These are phyloP conservation scores for Syrista parreyssii DNA, from an alignment of 2,888 invertebrate species.

Conservation along the genomic window DNA sequence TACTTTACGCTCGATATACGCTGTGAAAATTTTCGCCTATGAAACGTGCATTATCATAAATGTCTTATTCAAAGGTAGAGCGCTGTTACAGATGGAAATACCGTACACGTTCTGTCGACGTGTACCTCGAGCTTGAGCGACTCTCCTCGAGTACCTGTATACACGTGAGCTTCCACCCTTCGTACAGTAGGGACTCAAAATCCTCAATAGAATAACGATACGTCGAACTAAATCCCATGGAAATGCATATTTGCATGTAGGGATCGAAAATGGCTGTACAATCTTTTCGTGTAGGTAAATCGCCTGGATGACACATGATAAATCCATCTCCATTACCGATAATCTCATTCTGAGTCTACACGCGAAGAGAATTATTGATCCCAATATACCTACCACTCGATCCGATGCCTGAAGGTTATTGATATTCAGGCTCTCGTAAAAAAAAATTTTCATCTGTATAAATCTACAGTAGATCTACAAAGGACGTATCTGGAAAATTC, in stretches of 20 bases:
- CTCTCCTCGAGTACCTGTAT: neutral
- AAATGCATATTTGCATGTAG: neutral
- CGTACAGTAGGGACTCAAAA: neutral
- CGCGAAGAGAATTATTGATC: neutral
- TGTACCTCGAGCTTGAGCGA: neutral
- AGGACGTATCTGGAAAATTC: no score
- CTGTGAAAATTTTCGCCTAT: conserved; percentile 35
- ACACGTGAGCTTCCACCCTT: neutral
- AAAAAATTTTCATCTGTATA: no score
- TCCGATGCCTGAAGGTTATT: neutral
- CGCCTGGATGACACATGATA: neutral
- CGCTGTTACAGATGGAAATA: neutral
- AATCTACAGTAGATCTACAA: no score
- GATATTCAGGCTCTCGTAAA: neutral
- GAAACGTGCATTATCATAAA: conserved; percentile 35
- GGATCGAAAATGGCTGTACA: neutral
- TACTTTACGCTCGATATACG: neutral
- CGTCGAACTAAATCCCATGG: neutral
- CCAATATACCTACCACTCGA: neutral
- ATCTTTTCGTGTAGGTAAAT: neutral
- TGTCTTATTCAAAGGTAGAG: conserved; percentile 34
- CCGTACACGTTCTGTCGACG: neutral
- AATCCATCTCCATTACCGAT: neutral
- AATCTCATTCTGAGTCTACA: neutral
- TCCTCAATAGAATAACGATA: neutral